A percentile compares a stretch with the other conserved stretches of the same genome.
Conservation (phyloP, 2,888 invertebrate species). For the Drosophila lutescens region DNA sequence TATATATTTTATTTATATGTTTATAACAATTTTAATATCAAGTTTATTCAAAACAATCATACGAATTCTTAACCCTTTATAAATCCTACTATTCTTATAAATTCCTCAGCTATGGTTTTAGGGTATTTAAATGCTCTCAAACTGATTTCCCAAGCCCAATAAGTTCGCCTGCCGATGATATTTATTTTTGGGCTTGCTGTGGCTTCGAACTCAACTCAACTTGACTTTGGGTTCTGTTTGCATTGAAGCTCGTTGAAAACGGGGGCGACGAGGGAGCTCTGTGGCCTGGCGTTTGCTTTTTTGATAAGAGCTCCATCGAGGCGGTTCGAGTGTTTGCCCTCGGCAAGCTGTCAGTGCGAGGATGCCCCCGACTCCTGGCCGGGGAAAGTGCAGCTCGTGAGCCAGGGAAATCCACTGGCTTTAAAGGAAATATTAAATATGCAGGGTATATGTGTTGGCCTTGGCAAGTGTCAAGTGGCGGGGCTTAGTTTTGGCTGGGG, state of each 20-base stretch:
- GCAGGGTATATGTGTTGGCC: too few species aligned
- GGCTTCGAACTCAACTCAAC: slow-evolving; percentile 14
- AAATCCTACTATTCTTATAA: background rate
- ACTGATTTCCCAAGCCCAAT: background rate
- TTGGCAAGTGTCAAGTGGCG: slow-evolving; percentile 14
- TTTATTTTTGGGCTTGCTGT: slow-evolving; percentile 22
- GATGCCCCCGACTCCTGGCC: slow-evolving; percentile 1
- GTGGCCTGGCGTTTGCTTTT: slow-evolving; percentile 29
- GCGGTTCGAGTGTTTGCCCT: slow-evolving; percentile 60
- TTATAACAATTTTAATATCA: too few species aligned
- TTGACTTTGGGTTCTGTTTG: slow-evolving; percentile 48
- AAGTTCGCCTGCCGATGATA: background rate
- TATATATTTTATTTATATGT: too few species aligned
- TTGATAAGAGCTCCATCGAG: slow-evolving; percentile 49
- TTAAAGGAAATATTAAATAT: slow-evolving; percentile 9
- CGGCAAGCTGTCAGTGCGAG: slow-evolving; percentile 50
- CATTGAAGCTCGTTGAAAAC: slow-evolving; percentile 36
- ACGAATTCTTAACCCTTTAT: too few species aligned
- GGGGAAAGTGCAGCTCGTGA: background rate
- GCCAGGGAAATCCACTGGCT: background rate
- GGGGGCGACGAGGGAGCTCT: background rate
- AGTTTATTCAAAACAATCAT: too few species aligned
- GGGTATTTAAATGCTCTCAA: background rate
- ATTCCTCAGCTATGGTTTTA: too few species aligned
- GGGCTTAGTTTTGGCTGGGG: slow-evolving; percentile 1